phyloP scores from a whole-genome alignment of 2,888 invertebrate species.

The Bursaphelenchus okinawaensis region DNA sequence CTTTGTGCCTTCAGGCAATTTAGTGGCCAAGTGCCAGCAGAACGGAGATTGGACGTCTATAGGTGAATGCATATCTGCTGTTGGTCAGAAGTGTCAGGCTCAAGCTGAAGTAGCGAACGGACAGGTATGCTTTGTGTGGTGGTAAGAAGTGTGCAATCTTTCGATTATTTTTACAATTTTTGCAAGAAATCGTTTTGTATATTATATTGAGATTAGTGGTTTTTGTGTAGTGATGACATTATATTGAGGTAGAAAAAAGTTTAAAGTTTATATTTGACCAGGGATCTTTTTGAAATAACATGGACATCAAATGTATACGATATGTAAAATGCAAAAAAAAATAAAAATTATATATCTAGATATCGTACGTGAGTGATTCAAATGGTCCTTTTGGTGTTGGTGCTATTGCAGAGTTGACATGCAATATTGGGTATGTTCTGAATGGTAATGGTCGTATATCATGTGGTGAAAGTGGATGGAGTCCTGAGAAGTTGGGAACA shows the following conservation, averaged over 20 bases:
- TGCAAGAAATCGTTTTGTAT: too few species aligned
- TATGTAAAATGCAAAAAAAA: too few species aligned
- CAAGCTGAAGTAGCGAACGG: conserved; percentile 18
- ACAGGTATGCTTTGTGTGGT: too few species aligned
- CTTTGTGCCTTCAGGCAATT: conserved; percentile 20
- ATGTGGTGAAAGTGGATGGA: conserved; percentile 22
- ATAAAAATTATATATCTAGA: too few species aligned
- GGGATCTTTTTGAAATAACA: too few species aligned
- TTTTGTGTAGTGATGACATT: too few species aligned
- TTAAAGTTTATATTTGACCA: too few species aligned
- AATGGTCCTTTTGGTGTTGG: conserved; percentile 25
- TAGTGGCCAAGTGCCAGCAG: conserved; percentile 19
- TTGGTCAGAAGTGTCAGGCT: conserved; percentile 19
- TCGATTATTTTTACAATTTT: too few species aligned
- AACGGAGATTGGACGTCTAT: conserved; percentile 24
- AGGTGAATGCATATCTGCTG: conserved; percentile 12
- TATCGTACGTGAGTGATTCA: conserved; percentile 20
- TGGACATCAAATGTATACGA: too few species aligned
- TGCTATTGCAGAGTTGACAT: conserved; percentile 22
- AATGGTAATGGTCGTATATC: conserved; percentile 15
- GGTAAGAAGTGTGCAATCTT: too few species aligned
- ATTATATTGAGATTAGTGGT: too few species aligned
- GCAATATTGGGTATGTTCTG: conserved; percentile 19
- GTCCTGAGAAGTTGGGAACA: conserved; percentile 19
- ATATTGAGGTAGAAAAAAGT: too few species aligned